phyloP scores from a whole-genome alignment of 2,888 invertebrate genomes.

The Tetragonula carbonaria region DNA sequence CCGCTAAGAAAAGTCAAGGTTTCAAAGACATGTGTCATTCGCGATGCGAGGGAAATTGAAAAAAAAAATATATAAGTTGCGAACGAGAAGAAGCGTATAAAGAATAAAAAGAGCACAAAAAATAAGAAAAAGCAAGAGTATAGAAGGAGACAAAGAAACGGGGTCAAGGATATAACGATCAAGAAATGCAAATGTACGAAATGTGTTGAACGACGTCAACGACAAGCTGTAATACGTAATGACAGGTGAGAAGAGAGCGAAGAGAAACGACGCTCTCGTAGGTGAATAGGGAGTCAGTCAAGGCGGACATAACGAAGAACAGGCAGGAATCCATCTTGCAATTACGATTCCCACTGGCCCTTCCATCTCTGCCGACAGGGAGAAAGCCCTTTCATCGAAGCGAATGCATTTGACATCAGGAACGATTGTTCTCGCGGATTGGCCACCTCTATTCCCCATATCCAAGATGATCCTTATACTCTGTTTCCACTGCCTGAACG shows the following conservation, averaged over 20 bases:
- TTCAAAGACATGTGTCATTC: too few relatives aligned
- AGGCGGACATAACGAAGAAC: conserved; percentile 45
- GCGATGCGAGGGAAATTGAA: too few relatives aligned
- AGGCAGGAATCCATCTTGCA: conserved; percentile 54
- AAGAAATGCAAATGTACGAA: background rate
- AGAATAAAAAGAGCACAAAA: background rate
- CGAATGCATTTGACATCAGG: conserved; percentile 63
- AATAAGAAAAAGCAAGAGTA: background rate
- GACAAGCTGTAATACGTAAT: background rate
- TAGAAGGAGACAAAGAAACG: too few relatives aligned
- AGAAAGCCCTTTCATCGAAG: conserved; percentile 50
- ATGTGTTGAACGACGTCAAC: background rate
- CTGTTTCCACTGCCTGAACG: conserved; percentile 44
- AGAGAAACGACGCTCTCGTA: conserved; percentile 7
- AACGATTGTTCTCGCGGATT: conserved; percentile 61
- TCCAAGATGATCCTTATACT: conserved; percentile 24
- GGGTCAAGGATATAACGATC: background rate
- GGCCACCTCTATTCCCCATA: conserved; percentile 18
- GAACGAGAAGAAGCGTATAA: too few relatives aligned
- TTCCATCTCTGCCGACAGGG: conserved; percentile 38
- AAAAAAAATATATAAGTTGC: too few relatives aligned
- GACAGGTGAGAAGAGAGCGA: background rate
- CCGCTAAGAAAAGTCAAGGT: too few relatives aligned
- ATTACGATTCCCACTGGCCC: conserved; percentile 55
- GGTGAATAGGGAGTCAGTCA: conserved; percentile 1